These are phyloP conservation scores for Addax nasomaculatus DNA, from an alignment of 2,113 vertebrate genomes.

Conservation along the genomic window DNA sequence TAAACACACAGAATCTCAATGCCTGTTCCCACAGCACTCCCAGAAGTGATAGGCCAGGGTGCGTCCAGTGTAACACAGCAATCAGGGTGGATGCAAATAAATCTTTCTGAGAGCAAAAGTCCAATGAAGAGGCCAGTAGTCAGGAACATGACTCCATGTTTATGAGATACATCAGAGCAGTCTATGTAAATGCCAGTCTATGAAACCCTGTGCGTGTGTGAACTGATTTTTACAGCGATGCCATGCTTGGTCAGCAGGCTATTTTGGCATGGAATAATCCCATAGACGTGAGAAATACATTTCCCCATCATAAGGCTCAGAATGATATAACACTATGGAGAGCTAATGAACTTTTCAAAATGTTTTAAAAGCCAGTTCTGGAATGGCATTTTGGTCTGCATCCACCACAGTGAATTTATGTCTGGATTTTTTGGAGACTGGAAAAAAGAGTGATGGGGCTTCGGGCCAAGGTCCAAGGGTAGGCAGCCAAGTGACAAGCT, in stretches of 20 bases:
- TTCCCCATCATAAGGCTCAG: neutral
- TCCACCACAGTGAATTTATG: neutral
- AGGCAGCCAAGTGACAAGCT: neutral
- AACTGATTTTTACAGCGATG: neutral
- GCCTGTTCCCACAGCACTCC: neutral
- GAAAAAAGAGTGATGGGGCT: neutral
- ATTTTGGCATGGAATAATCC: conserved; percentile 4
- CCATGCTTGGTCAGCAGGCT: neutral
- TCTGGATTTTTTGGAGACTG: conserved; percentile 5
- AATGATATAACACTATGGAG: neutral
- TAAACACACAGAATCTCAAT: neutral
- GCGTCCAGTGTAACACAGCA: neutral
- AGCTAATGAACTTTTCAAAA: conserved; percentile 53
- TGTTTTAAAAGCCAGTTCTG: conserved; percentile 46
- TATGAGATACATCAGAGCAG: neutral
- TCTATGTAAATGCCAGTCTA: neutral
- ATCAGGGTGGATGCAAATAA: neutral
- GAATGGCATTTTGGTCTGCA: conserved; percentile 26
- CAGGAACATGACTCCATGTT: neutral
- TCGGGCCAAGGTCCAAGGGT: neutral
- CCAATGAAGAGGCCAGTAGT: neutral
- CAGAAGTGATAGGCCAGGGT: neutral
- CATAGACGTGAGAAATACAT: neutral
- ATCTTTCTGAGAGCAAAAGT: neutral
- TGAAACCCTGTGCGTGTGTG: neutral